Evolutionary conservation across 2,888 invertebrate genomes (phyloP), one percentile per base, ranked within the genome.

Genomic region (Tetanocera ferruginea): DNA sequence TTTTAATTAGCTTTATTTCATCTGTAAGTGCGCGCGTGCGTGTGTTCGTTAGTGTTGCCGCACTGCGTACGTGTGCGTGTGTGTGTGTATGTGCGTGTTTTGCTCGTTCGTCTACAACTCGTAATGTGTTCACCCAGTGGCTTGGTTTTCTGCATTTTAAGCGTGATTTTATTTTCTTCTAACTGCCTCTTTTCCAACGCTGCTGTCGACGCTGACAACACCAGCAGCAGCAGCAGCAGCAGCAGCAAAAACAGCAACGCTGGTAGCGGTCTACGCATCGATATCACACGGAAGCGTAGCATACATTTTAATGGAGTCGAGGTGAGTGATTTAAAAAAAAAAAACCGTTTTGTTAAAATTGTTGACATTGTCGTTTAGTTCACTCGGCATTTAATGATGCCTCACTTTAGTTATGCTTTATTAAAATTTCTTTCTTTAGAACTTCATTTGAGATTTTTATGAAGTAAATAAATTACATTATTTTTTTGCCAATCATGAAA

Each of bases 281-380:
- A 86, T 83, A 84, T 89, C 83, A 86, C 87, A 77, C 87, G 87
- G 83, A 87, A 86, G 81, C 86, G 86, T 78, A 86, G 86, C 83
- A 83, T 89, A 76, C 84, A 84, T 66, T 82, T 86, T 76, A 87
- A 90, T 84, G 88, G 87, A 84, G 83, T 87, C 84, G 87, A 89
- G 89, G 89, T 89, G 81, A 87, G 84, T 43, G 37, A 37, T 6
- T 8, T 6, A 37, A 37, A 43, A 43, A 43, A 43, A 11, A 43
- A 43, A 43, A 43, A 43, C 43, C 11, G 11, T 43, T 43, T 11
- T 11, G 43, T 43, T 2, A 11, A 43, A 43, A 11, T 43, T 43
- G 43, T 43, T 43, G 43, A 43, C 43, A 43, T 43, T 43, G 43
- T 43, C 43, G 6, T 43, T 43, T 43, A 43, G 43, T 43, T 43